Conservation (phyloP, 2,888 invertebrate species). For the Drosophila prostipennis region DNA sequence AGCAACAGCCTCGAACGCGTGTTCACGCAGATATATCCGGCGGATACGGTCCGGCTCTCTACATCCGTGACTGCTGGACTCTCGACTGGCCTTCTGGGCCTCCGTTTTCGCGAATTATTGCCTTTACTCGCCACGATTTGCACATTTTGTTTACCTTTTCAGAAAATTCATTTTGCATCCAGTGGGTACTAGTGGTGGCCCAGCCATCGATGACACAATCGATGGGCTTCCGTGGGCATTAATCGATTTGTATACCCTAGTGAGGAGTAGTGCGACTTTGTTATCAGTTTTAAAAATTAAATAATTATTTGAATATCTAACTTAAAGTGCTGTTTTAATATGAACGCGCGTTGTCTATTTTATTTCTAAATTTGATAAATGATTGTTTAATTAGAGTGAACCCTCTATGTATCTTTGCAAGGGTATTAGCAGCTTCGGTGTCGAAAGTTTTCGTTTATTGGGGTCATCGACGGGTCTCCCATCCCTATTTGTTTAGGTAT, state of each 20-base stretch:
- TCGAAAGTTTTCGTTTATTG: background rate
- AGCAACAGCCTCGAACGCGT: conserved; percentile 58
- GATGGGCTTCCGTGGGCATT: background rate
- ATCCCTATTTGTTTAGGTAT: conserved; percentile 11
- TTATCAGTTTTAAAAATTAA: too few species aligned
- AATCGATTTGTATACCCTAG: conserved; percentile 5
- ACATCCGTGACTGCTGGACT: background rate
- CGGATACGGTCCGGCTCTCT: background rate
- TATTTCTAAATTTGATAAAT: background rate
- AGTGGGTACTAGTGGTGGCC: conserved; percentile 52
- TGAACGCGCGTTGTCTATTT: too few species aligned
- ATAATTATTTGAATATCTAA: too few species aligned
- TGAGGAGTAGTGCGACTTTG: background rate
- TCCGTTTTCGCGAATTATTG: conserved; percentile 4
- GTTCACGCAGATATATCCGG: conserved; percentile 11
- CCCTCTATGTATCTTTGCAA: too few species aligned
- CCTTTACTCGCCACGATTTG: conserved; percentile 25
- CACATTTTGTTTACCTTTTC: conserved; percentile 69
- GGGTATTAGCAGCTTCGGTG: background rate
- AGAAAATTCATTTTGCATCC: conserved; percentile 68
- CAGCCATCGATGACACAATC: conserved; percentile 9
- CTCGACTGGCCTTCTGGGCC: background rate
- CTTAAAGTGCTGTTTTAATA: too few species aligned
- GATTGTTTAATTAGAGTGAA: too few species aligned
- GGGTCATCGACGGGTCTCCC: background rate